phyloP scores from a whole-genome alignment of 2,888 invertebrate species.

The Zootermopsis nevadensis region DNA sequence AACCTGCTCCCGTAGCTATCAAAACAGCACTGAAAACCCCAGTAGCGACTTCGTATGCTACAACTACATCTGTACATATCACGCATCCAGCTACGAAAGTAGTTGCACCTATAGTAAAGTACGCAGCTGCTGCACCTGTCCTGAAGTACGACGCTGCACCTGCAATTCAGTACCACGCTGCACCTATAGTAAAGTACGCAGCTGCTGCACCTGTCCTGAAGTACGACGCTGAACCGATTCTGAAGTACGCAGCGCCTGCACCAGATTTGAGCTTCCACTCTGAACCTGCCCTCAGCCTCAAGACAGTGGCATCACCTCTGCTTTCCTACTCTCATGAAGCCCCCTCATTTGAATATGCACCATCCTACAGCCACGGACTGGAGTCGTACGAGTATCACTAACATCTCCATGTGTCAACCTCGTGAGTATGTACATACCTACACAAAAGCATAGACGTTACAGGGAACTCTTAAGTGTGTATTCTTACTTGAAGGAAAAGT shows the following conservation, averaged over 20 bases:
- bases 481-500: no score
- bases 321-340: conserved; percentile 7
- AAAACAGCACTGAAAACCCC: conserved; percentile 34
- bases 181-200: background rate
- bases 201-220: background rate
- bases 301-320: background rate
- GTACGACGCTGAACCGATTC: background rate
- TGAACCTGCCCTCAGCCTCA: background rate
- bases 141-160: background rate
- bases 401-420: background rate
- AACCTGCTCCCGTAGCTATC: background rate
- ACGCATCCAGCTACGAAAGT: conserved; percentile 31
- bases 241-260: conserved; percentile 5
- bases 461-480: no score
- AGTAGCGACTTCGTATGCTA: conserved; percentile 38
- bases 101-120: background rate
- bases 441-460: no score
- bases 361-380: conserved; percentile 3
- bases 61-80: conserved; percentile 36
- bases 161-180: background rate
- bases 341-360: conserved; percentile 5
- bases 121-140: background rate
- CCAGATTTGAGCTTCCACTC: background rate
- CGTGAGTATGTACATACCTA: no score
- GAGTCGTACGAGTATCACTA: background rate